Evolutionary conservation across 2,113 vertebrate species (phyloP), one percentile per base, ranked within the genome.

Genomic region (Chaenogobius annularis): DNA sequence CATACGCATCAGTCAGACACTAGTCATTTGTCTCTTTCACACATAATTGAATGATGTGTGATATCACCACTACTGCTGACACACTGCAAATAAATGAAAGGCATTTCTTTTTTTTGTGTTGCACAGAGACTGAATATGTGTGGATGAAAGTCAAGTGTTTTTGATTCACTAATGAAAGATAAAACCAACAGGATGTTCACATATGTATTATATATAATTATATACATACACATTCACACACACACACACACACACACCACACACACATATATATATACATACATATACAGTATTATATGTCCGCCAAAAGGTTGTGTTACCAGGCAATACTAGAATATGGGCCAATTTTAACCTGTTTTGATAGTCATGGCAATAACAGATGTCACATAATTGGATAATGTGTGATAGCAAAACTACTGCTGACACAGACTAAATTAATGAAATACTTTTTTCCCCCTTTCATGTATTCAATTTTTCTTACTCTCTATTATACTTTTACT

Each of bases 401-500:
- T 35, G 23, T 35, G 31, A 35, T 35, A 17, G 37, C 15, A 61
- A 19, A 61, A 31, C 14, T 17, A 11, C 12, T 58, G 58, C 58
- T 61, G 58, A 61, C 26, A 35, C 26, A 35, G 22, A 31, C 26
- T 40, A 40, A 19, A 35, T 8, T 17, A 35, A 31, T n/a, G n/a
- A 17, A 37, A 61, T 8, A 1, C 13, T 12, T 35, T n/a, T n/a
- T 15, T 35, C 23, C 26, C 26, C 26, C 13, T 40, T 40, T 5
- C 37, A 40, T 40, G 1, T 5, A 40, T n/a, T 40, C 8, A 37
- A 17, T 40, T 9, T 40, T 3, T 2, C n/a, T 52, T n/a, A n/a
- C 50, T 37, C 12, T 40, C 3, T 63, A 19, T 69, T 56, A 26
- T 0, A 87, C 71, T 73, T 37, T 69, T 73, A 19, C 50, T 71